Evolutionary conservation across 2,888 invertebrate genomes (phyloP), one percentile per base, ranked within the genome.

Genomic region (Caenorhabditis drosophilae): DNA sequence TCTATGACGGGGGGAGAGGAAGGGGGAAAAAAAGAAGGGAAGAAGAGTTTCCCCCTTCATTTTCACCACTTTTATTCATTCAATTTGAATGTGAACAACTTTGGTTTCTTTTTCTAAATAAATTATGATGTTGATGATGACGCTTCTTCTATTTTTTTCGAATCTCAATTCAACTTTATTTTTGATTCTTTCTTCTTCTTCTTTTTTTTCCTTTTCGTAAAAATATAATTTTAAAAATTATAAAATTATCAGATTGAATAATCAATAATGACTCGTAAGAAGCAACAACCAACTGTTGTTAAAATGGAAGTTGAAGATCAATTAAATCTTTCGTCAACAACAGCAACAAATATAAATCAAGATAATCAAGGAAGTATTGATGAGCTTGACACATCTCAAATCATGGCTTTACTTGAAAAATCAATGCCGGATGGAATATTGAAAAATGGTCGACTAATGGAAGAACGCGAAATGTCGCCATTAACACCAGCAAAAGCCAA

Each of bases 371-470:
- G 23, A 4, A 12, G 12, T 2, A 11, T 23, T 15, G 54, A 52
- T 38, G 41, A 44, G 31, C 53, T 63, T 7, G 57, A 63, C 40
- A 44, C 53, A 1, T 42, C 48, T 12, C 63, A 63, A 25, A 34
- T 63, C 34, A 57, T 63, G 52, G 63, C 63, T 22, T 52, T 63
- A 15, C 53, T 63, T n/a, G 63, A 63, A 35, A 46, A 56, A 16
- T 31, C 35, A 7, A 16, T 47, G 12, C 47, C 47, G 4, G 45
- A 12, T 15, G 47, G 47, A 41, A 20, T 7, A 7, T 11, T 23
- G 20, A 41, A 41, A 41, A 20, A 16, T 11, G n/a, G n/a, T n/a
- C 18, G 9, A 38, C n/a, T 18, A 9, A 6, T 6, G n/a, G 18
- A 38, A 41, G 3, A 15, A 6, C 9, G 7, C 16, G 41, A 41